phyloP scores from a whole-genome alignment of 2,888 invertebrate genomes.

The Noctua comes region DNA sequence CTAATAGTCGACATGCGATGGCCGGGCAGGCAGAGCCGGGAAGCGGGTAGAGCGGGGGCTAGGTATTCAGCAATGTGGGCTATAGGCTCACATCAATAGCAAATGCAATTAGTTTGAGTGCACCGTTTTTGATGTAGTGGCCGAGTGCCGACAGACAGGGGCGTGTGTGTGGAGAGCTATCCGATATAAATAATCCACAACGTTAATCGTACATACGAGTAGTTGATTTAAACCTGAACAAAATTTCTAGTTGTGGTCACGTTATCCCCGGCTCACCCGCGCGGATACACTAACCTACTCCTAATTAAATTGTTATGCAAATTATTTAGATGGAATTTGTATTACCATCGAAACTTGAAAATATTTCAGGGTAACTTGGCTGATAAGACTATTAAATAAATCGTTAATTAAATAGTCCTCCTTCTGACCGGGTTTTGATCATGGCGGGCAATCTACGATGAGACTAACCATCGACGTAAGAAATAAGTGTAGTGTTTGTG shows the following conservation, averaged over 20 bases:
- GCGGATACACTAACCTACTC: constrained; percentile 15
- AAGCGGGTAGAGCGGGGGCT: constrained; percentile 37
- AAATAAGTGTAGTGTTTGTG: background rate
- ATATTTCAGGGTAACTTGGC: background rate
- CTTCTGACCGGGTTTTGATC: background rate
- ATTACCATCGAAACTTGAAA: background rate
- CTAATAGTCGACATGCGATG: constrained; percentile 70
- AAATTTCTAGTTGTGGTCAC: constrained; percentile 60
- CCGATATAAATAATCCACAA: constrained; percentile 81
- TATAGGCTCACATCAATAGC: constrained; percentile 85
- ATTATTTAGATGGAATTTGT: constrained; percentile 20
- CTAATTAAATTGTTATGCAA: constrained; percentile 42
- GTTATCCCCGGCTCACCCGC: constrained; percentile 36
- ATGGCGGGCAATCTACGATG: background rate
- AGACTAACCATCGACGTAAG: background rate
- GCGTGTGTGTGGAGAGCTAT: constrained; percentile 75
- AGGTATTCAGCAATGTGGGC: constrained; percentile 74
- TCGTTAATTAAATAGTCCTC: background rate
- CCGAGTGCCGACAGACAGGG: constrained; percentile 76
- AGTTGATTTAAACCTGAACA: constrained; percentile 71
- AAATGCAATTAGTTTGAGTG: constrained; percentile 90
- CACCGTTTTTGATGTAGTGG: constrained; percentile 89
- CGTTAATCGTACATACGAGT: constrained; percentile 73
- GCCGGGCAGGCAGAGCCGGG: constrained; percentile 30
- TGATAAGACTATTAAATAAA: background rate